These are phyloP conservation scores for Oscheius sp. DNA, from an alignment of 2,888 invertebrate species.

Conservation along the genomic window DNA sequence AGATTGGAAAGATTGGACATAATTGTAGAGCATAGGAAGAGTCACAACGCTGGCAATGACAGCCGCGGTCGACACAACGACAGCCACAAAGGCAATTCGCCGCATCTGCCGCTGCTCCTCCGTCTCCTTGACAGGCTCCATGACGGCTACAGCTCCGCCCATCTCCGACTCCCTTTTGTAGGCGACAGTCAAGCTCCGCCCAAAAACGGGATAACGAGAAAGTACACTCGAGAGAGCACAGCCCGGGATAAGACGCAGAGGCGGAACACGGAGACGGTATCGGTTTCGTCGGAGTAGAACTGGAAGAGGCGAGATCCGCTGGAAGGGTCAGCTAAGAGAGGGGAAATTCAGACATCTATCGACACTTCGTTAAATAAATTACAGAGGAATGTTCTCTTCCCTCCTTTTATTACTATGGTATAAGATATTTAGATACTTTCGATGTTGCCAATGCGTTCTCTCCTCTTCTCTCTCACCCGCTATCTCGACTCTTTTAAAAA, in stretches of 20 bases:
- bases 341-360: too few relatives aligned
- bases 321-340: conserved; percentile 14
- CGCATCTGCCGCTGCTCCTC: conserved; percentile 66
- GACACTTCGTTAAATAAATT: too few relatives aligned
- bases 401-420: background rate
- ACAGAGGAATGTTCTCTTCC: too few relatives aligned
- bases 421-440: too few relatives aligned
- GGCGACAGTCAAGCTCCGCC: background rate
- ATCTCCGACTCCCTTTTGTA: conserved; percentile 20
- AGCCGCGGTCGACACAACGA: conserved; percentile 65
- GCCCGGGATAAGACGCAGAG: conserved; percentile 31
- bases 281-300: conserved; percentile 29
- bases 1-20: conserved; percentile 66
- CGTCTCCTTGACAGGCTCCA: conserved; percentile 52
- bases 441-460: too few relatives aligned
- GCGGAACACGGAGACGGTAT: conserved; percentile 37
- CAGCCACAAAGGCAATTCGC: conserved; percentile 65
- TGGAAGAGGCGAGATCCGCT: conserved; percentile 27
- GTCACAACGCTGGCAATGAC: conserved; percentile 67
- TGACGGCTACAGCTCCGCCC: conserved; percentile 21
- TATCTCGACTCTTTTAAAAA: background rate
- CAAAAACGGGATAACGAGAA: conserved; percentile 24
- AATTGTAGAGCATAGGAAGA: conserved; percentile 68
- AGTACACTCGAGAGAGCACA: conserved; percentile 36
- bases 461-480: background rate